Conservation (phyloP, 2,113 vertebrate species). For the Zosterops japonicus region DNA sequence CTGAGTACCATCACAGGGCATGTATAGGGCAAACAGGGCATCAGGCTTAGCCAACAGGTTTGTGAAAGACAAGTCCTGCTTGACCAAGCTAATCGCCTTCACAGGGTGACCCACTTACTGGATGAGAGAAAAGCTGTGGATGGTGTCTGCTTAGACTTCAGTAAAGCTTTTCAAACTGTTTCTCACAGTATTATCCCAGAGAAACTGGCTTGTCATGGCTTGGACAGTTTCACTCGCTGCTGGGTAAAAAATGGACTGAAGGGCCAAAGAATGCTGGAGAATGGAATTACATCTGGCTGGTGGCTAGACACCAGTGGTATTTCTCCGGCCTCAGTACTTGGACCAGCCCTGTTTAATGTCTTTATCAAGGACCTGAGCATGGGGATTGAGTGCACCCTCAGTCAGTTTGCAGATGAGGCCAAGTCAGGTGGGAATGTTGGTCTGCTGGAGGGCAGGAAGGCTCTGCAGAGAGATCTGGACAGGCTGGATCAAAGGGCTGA, state of each 20-base stretch:
- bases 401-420: background rate
- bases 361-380: background rate
- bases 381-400: background rate
- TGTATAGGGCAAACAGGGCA: background rate
- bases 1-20: rapidly evolving
- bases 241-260: background rate
- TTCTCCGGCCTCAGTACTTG: background rate
- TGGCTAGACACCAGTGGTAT: background rate
- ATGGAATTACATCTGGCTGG: background rate
- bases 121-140: background rate
- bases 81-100: background rate
- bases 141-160: background rate
- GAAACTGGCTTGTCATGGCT: background rate
- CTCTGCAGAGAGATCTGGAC: background rate
- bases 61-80: background rate
- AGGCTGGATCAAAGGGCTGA: background rate
- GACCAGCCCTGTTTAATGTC: background rate
- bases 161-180: background rate
- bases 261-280: background rate
- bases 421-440: rapidly evolving
- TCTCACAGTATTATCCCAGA: background rate
- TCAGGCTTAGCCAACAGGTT: background rate
- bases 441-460: background rate
- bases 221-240: background rate
- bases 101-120: background rate